Base-by-base conservation (phyloP, 2,888 invertebrate species). In the Steinernema hermaphroditum region DNA sequence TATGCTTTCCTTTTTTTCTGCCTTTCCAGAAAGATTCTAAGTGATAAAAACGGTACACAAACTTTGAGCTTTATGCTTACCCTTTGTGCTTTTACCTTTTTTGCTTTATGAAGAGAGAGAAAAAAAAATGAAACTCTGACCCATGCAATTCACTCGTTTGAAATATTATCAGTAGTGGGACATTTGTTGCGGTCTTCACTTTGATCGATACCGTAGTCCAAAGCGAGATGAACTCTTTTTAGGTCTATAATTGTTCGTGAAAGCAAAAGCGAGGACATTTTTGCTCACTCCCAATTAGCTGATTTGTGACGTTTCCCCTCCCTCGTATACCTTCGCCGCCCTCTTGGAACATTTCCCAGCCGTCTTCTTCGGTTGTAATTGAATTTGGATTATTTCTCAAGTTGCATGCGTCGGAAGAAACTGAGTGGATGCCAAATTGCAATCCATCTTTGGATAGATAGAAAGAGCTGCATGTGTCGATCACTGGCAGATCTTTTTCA, bases 331-430 rank as follows among this genome's bases (percentile, higher is more conserved):
- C 46, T n/a, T 46, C n/a, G 14, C 62, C 62, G 12, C 27, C 46
- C 62, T 9, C 27, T 32, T 32, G 2, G 8, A n/a, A 34, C 16
- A 62, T 32, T 62, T 29, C 62, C 32, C 62, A 2, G 62, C 16
- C 62, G 62, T 14, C 62, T 16, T 62, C 27, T 29, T 32, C 62
- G 32, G 32, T 62, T 29, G 62, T 62, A 62, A 62, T 62, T 62
- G 32, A 32, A 62, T 62, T 62, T 62, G 32, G 62, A 62, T 62
- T 62, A 62, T 62, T 19, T 32, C 32, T 62, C 62, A 62, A 62
- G 62, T 62, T 62, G 62, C 62, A 32, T 62, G 29, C 16, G 32
- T 22, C 19, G 27, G 46, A 27, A 62, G 62, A 29, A 62, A 62
- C 24, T 54, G 54, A 54, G 62, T 32, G 32, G 62, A 62, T n/a